These are phyloP conservation scores for Melieria omissa DNA, from an alignment of 2,888 invertebrate genomes.

Conservation along the genomic window DNA sequence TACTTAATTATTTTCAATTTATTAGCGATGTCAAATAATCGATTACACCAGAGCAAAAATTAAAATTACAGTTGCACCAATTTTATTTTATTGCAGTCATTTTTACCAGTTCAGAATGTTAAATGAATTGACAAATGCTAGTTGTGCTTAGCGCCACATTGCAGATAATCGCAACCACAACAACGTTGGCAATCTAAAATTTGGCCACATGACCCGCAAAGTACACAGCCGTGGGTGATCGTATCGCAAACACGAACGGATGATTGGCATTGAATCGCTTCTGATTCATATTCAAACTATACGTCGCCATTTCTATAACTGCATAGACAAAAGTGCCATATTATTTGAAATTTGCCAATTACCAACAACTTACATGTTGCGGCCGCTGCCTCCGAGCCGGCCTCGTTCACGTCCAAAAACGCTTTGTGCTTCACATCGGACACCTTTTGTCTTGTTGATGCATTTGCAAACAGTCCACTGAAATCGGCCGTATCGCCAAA, in stretches of 20 bases:
- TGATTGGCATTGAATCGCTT: constrained; percentile 59
- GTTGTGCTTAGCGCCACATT: too few relatives aligned
- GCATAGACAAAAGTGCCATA: constrained; percentile 15
- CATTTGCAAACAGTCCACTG: constrained; percentile 70
- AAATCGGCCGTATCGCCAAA: constrained; percentile 74
- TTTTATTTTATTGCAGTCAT: too few relatives aligned
- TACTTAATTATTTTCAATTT: too few relatives aligned
- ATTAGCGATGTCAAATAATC: too few relatives aligned
- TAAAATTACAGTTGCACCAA: too few relatives aligned
- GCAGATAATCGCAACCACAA: not conserved
- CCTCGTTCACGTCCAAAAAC: constrained; percentile 87
- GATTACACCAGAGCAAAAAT: too few relatives aligned
- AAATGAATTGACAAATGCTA: too few relatives aligned
- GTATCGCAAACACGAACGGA: constrained; percentile 61
- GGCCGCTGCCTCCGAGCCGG: constrained; percentile 89
- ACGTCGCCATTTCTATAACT: constrained; percentile 57
- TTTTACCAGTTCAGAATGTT: too few relatives aligned
- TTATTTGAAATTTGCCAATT: not conserved
- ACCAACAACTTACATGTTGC: constrained; percentile 70
- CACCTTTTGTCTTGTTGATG: constrained; percentile 70
- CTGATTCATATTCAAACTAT: constrained; percentile 55
- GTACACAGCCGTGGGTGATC: constrained; percentile 50
- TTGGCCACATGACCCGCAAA: constrained; percentile 55
- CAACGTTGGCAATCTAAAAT: constrained; percentile 35
- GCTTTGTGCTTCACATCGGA: constrained; percentile 85